These are phyloP conservation scores for Pyrochroa serraticornis DNA, from an alignment of 2,888 invertebrate genomes.

Conservation along the genomic window DNA sequence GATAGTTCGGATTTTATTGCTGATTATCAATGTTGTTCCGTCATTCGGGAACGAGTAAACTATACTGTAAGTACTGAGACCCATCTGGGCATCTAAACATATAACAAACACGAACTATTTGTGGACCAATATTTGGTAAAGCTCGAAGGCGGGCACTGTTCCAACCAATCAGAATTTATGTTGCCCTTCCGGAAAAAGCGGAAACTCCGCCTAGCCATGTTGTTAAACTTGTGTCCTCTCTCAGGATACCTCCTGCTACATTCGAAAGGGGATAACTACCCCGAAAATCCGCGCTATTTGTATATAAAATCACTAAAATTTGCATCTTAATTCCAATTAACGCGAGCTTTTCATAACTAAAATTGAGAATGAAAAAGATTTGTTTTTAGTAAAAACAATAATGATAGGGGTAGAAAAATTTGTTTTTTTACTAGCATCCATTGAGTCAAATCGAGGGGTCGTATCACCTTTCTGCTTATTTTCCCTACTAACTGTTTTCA, in stretches of 20 bases:
- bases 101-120: slow-evolving; percentile 60
- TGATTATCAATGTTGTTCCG: slow-evolving; percentile 47
- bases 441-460: no score
- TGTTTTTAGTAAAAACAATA: no score
- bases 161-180: slow-evolving; percentile 50
- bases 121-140: slow-evolving; percentile 61
- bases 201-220: slow-evolving; percentile 58
- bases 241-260: slow-evolving; percentile 6
- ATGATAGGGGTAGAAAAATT: no score
- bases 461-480: no score
- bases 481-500: background rate
- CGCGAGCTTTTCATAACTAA: background rate
- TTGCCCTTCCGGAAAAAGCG: slow-evolving; percentile 51
- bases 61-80: slow-evolving; percentile 54
- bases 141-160: slow-evolving; percentile 51
- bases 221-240: slow-evolving; percentile 52
- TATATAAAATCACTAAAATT: slow-evolving; percentile 40
- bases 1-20: background rate
- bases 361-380: no score
- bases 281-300: slow-evolving; percentile 47
- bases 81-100: slow-evolving; percentile 59
- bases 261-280: slow-evolving; percentile 43
- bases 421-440: no score
- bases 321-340: slow-evolving; percentile 39
- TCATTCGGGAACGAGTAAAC: slow-evolving; percentile 52